These are phyloP conservation scores for Eulemur rubriventer DNA, from an alignment of 2,797 vertebrate genomes.

Conservation along the genomic window DNA sequence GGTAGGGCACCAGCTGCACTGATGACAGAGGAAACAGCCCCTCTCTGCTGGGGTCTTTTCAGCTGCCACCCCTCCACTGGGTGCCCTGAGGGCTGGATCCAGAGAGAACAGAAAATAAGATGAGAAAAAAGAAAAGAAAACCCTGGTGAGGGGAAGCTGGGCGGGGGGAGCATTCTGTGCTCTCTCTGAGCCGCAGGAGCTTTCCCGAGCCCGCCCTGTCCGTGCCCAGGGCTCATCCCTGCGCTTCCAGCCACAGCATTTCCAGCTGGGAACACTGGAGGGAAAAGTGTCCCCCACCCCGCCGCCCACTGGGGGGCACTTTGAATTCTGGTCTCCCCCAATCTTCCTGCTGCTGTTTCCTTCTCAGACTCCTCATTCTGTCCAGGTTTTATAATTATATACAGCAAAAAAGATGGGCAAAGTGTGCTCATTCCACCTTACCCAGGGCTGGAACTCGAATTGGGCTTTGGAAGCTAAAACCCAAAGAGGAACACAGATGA, in stretches of 20 bases:
- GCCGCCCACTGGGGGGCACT: too few species aligned
- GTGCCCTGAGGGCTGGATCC: too few species aligned
- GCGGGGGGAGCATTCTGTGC: neutral
- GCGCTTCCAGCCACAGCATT: neutral
- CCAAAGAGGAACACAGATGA: neutral
- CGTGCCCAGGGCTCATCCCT: neutral
- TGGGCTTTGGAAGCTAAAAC: neutral
- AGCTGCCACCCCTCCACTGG: neutral
- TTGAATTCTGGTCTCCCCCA: neutral
- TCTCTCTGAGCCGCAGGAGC: neutral
- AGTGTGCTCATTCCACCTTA: neutral
- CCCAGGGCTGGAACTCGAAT: neutral
- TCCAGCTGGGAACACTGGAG: neutral
- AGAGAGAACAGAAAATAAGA: neutral
- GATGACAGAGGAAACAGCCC: too few species aligned
- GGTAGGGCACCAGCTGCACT: neutral
- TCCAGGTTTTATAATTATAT: neutral
- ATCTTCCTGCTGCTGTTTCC: neutral
- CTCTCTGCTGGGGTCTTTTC: neutral
- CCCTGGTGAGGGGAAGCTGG: neutral
- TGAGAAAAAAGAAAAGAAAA: neutral
- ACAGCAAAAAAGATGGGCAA: neutral
- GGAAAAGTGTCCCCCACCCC: neutral
- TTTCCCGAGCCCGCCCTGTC: neutral
- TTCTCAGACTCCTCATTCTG: neutral